phyloP scores from a whole-genome alignment of 2,797 vertebrate species.

The Heterohyrax brucei region DNA sequence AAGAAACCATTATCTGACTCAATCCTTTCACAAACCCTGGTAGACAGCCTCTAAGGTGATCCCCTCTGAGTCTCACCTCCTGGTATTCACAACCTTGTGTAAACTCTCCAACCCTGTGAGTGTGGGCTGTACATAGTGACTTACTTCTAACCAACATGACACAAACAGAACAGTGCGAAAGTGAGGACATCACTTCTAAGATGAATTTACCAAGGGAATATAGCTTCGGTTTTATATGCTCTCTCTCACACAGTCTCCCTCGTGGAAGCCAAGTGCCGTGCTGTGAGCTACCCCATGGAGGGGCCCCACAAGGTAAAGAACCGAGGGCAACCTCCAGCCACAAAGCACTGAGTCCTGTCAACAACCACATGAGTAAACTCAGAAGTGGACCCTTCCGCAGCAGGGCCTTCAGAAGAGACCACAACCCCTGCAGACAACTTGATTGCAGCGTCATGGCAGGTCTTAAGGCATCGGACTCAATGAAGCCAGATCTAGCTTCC shows the following conservation, averaged over 20 bases:
- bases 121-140: neutral
- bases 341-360: neutral
- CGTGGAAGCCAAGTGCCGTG: neutral
- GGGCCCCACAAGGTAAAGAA: neutral
- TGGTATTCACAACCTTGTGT: neutral
- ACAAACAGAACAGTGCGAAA: neutral
- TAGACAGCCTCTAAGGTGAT: neutral
- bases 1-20: neutral
- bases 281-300: neutral
- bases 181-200: neutral
- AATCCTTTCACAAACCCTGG: neutral
- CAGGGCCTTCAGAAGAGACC: neutral
- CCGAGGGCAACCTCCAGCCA: neutral
- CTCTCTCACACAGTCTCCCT: neutral
- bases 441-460: neutral
- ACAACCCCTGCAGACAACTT: neutral
- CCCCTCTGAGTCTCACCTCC: neutral
- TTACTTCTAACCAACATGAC: neutral
- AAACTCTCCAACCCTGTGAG: neutral
- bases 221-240: neutral
- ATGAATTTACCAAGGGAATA: neutral
- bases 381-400: neutral
- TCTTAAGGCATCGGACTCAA: neutral
- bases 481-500: neutral
- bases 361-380: rapidly evolving